These are phyloP conservation scores for Amblyopsis hoosieri DNA, from an alignment of 2,797 vertebrate species.

Conservation along the genomic window DNA sequence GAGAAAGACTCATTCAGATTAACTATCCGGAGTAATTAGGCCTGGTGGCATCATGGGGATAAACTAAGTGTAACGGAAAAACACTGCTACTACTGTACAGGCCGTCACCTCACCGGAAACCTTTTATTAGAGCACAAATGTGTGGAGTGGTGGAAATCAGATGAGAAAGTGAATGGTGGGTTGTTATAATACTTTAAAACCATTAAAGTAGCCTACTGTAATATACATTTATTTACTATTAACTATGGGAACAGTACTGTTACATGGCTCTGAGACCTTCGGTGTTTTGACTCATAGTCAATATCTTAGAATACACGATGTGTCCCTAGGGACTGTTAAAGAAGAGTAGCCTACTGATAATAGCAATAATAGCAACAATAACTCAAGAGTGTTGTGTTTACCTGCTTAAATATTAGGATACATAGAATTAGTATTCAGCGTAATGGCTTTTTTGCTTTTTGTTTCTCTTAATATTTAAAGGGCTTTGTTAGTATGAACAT, in stretches of 20 bases:
- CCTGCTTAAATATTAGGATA: slow-evolving; percentile 2
- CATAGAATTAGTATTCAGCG: background rate
- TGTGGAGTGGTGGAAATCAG: slow-evolving; percentile 13
- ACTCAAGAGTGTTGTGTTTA: slow-evolving; percentile 23
- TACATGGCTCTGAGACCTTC: slow-evolving; percentile 3
- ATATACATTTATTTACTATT: slow-evolving; percentile 27
- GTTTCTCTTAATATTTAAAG: too few relatives aligned
- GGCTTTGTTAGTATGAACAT: too few relatives aligned
- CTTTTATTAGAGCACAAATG: slow-evolving; percentile 51
- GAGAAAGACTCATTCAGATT: slow-evolving; percentile 63
- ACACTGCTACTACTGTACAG: slow-evolving; percentile 64
- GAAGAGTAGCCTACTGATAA: slow-evolving; percentile 35
- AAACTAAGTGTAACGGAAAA: slow-evolving; percentile 64
- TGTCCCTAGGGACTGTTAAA: slow-evolving; percentile 22
- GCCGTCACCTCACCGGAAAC: slow-evolving; percentile 58
- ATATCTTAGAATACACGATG: slow-evolving; percentile 40
- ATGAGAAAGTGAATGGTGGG: slow-evolving; percentile 9
- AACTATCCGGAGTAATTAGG: slow-evolving; percentile 69
- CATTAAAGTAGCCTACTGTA: background rate
- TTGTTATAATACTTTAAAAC: slow-evolving; percentile 1
- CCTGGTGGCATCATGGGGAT: slow-evolving; percentile 69
- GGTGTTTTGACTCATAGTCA: slow-evolving; percentile 31
- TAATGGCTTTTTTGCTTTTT: too few relatives aligned
- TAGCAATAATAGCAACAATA: slow-evolving; percentile 15
- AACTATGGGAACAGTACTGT: slow-evolving; percentile 24